These are phyloP conservation scores for Teleogryllus occipitalis DNA, from an alignment of 1,140 invertebrate genomes.

Conservation along the genomic window DNA sequence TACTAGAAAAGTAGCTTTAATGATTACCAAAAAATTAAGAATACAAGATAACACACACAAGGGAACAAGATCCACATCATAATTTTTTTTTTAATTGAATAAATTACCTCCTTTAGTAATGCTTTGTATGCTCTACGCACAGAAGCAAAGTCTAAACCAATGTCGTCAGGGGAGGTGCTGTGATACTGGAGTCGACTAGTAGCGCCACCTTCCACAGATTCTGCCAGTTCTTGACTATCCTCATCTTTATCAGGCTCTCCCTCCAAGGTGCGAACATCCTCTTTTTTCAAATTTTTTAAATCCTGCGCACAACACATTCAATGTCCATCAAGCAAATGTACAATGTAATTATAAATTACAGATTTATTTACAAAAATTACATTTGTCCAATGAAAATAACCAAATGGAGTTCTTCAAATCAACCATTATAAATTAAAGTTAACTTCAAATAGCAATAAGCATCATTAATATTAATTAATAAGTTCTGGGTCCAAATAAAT, in stretches of 20 bases:
- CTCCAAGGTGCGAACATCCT: conserved; percentile 58
- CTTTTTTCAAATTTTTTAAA: conserved; percentile 47
- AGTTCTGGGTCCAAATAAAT: too few species aligned
- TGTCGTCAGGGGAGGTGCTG: conserved; percentile 35
- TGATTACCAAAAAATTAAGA: too few species aligned
- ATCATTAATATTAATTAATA: too few species aligned
- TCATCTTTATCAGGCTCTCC: conserved; percentile 78
- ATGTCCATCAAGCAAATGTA: too few species aligned
- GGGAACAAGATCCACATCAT: not conserved
- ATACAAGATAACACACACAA: too few species aligned
- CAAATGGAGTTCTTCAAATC: too few species aligned
- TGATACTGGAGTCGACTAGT: not conserved
- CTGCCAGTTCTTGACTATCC: conserved; percentile 43
- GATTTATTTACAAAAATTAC: too few species aligned
- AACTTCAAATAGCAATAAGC: too few species aligned
- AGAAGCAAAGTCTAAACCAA: conserved; percentile 48
- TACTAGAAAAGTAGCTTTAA: too few species aligned
- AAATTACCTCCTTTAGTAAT: conserved; percentile 31
- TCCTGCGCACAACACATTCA: conserved; percentile 22
- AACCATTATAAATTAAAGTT: too few species aligned
- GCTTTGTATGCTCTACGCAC: conserved; percentile 53
- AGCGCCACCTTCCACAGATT: conserved; percentile 8
- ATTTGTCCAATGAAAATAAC: too few species aligned
- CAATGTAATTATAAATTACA: too few species aligned
- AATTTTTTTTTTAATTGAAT: conserved; percentile 33